Evolutionary conservation across 2,888 invertebrate species (phyloP), one percentile per base, ranked within the genome.

Genomic region (Drosophila acutilabella): DNA sequence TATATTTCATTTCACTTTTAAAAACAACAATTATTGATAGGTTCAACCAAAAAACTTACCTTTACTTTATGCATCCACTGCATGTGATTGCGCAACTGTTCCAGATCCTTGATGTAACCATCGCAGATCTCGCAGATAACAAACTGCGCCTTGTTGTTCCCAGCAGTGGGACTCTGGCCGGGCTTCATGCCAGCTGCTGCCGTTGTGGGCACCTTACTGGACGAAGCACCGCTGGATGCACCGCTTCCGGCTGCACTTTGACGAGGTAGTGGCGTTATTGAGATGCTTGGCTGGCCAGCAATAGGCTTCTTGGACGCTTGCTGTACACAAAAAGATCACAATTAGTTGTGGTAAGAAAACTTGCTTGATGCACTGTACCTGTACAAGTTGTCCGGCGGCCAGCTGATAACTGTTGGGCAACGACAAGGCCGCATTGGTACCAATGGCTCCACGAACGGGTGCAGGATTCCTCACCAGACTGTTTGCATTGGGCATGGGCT

Each of bases 51-150:
- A 14, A 23, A 18, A 44, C 33, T 52, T 74, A 92, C 92, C 93
- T 98, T 98, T 80, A 98, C 97, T 94, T 98, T 98, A 92, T 98
- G 98, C 92, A 98, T 98, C 97, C 98, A 98, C 91, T 98, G 98
- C 97, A 98, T 98, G 91, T 98, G 98, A 92, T 98, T 98, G 74
- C 98, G 94, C 73, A 98, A 93, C 91, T 98, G 98, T 89, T 98
- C 98, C 89, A 98, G 94, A 92, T 98, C 98, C 93, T 98, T 98
- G 72, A 98, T 98, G 91, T 98, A 98, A 20, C 98, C 98, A 90
- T 98, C 98, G 93, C 98, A 99, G 74, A 98, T 98, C 93, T 98
- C 98, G 92, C 98, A 99, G 80, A 98, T 97, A 77, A 98, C 98
- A 92, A 97, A 97, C 30, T 96, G 95, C 81, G 95, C 96, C 92